Evolutionary conservation across 2,113 vertebrate species (phyloP).

Genomic region (Sander vitreus): DNA sequence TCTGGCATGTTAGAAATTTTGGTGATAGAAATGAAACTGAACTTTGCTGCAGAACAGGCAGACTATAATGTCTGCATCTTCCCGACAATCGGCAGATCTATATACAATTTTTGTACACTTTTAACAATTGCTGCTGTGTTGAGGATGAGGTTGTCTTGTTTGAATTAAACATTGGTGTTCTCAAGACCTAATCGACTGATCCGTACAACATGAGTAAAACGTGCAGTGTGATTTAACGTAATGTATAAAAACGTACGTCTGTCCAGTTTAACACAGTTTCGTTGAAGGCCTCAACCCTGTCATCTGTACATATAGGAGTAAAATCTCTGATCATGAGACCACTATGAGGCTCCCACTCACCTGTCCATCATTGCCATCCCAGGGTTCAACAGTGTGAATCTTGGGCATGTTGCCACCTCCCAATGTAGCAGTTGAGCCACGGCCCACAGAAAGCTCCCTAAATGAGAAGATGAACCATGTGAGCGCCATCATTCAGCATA

Average conservation of each 20-base stretch:
- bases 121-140: background rate
- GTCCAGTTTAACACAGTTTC: background rate
- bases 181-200: background rate
- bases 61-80: background rate
- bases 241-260: background rate
- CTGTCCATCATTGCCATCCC: constrained; percentile 97
- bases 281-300: background rate
- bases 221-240: background rate
- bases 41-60: background rate
- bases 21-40: background rate
- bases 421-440: constrained; percentile 92
- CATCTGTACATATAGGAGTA: background rate
- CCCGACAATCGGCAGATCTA: background rate
- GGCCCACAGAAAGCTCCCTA: constrained; percentile 96
- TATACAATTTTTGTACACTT: background rate
- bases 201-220: background rate
- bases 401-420: constrained; percentile 89
- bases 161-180: background rate
- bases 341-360: constrained; percentile 78
- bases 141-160: background rate
- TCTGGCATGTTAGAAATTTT: background rate
- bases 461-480: constrained; percentile 1
- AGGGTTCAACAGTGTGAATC: constrained; percentile 88
- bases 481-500: background rate
- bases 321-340: too few relatives aligned